These are phyloP conservation scores for Cyclophora albipunctata DNA, from an alignment of 2,888 invertebrate genomes.

Conservation along the genomic window DNA sequence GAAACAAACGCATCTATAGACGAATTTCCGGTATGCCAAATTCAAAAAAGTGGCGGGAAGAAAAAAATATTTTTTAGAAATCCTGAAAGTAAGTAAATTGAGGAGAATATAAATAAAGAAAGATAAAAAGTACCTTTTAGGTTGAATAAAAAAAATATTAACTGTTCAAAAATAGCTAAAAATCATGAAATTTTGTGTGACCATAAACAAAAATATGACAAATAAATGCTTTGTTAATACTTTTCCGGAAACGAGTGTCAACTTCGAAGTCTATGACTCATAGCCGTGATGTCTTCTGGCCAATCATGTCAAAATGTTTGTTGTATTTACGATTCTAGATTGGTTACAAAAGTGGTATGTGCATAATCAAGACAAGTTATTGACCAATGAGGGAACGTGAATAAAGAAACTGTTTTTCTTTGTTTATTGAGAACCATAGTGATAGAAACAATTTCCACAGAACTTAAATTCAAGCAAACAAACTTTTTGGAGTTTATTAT, in stretches of 20 bases:
- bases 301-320: constrained; percentile 4
- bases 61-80: constrained; percentile 9
- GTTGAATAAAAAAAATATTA: constrained; percentile 2
- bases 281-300: constrained; percentile 44
- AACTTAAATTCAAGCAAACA: too few relatives aligned
- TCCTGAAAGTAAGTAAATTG: neutral
- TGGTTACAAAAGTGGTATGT: constrained; percentile 10
- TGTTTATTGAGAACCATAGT: too few relatives aligned
- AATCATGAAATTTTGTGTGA: constrained; percentile 33
- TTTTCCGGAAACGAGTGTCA: constrained; percentile 74
- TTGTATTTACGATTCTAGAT: constrained; percentile 3
- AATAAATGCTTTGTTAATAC: constrained; percentile 52
- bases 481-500: too few relatives aligned
- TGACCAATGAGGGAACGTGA: constrained; percentile 1
- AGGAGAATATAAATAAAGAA: neutral
- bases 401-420: too few relatives aligned
- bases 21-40: constrained; percentile 69
- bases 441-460: too few relatives aligned
- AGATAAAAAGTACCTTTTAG: neutral
- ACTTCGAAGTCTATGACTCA: constrained; percentile 67
- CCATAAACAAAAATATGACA: constrained; percentile 23
- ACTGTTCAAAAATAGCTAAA: constrained; percentile 10
- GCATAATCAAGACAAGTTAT: neutral
- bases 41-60: constrained; percentile 66
- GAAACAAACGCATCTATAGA: constrained; percentile 76